These are phyloP conservation scores for Vidua chalybeata DNA, from an alignment of 2,113 vertebrate species.

Conservation along the genomic window DNA sequence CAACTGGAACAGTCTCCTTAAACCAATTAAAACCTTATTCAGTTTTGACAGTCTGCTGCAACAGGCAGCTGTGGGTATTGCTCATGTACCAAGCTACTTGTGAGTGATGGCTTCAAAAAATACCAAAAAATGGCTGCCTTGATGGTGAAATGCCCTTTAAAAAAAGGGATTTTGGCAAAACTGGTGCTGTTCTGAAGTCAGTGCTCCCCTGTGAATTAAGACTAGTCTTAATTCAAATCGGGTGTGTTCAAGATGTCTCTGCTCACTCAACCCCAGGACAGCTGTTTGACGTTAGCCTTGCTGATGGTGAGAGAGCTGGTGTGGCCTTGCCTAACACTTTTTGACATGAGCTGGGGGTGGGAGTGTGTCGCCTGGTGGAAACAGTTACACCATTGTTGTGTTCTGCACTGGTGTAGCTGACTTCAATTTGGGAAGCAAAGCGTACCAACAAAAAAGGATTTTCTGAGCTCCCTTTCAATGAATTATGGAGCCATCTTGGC, in stretches of 20 bases:
- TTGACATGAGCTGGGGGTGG: background rate
- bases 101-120: background rate
- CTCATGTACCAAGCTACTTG: background rate
- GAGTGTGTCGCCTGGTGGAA: background rate
- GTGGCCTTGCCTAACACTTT: too few relatives aligned
- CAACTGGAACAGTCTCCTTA: background rate
- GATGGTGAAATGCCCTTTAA: background rate
- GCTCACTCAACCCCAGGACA: background rate
- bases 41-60: background rate
- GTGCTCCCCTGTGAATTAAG: background rate
- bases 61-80: background rate
- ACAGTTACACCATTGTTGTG: background rate
- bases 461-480: background rate
- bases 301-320: background rate
- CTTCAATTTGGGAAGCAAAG: background rate
- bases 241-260: background rate
- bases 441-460: accelerated
- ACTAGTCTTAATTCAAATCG: background rate
- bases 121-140: background rate
- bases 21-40: background rate
- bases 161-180: background rate
- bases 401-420: background rate
- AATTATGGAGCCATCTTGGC: background rate
- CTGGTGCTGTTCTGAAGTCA: background rate
- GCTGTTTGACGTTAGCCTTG: background rate